These are phyloP conservation scores for Patella caerulea DNA, from an alignment of 2,888 invertebrate genomes.

Conservation along the genomic window DNA sequence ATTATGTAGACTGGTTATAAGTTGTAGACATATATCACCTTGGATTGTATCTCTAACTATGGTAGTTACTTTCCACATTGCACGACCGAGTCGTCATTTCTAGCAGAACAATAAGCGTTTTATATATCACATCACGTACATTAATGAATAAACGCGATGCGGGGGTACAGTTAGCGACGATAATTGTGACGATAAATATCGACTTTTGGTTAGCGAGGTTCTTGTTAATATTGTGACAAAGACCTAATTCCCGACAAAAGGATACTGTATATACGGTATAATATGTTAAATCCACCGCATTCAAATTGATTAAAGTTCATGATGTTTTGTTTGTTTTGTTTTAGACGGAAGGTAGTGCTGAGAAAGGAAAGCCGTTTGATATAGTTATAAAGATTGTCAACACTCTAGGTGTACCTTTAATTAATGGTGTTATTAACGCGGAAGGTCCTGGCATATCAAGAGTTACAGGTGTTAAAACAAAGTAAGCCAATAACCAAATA, in stretches of 20 bases:
- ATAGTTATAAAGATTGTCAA: slow-evolving; percentile 62
- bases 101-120: no score
- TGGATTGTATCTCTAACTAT: no score
- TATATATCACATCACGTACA: no score
- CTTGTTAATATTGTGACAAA: not conserved
- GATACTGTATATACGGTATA: no score
- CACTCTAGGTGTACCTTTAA: slow-evolving; percentile 59
- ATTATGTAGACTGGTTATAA: no score
- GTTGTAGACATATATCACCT: no score
- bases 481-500: slow-evolving; percentile 44
- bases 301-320: not conserved
- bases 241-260: not conserved
- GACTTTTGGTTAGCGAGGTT: no score
- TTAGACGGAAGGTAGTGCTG: slow-evolving; percentile 59
- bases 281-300: not conserved
- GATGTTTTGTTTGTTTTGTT: slow-evolving; percentile 13
- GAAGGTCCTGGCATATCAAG: slow-evolving; percentile 65
- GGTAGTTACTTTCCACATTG: no score
- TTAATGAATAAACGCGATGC: no score
- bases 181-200: no score
- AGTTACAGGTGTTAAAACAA: slow-evolving; percentile 55
- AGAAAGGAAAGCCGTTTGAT: slow-evolving; percentile 59
- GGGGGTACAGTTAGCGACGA: no score
- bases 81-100: no score
- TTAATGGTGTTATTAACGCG: slow-evolving; percentile 58